These are phyloP conservation scores for Cladopsammia gracilis DNA, from an alignment of 64 coral and sea anemone genomes.

Conservation along the genomic window DNA sequence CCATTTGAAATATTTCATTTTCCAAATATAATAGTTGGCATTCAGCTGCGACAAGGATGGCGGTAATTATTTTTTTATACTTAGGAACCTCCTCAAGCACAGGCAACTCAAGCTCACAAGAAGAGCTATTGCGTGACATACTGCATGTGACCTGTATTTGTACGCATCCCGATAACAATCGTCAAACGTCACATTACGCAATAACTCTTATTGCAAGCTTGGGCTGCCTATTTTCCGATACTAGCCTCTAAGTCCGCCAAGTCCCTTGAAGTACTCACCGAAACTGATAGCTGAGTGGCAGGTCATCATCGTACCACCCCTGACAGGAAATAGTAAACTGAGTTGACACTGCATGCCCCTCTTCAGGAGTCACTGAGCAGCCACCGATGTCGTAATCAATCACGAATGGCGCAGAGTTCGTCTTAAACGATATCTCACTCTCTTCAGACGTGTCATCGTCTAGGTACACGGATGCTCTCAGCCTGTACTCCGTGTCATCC, in stretches of 20 bases:
- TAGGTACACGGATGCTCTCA: not conserved
- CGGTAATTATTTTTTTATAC: no score
- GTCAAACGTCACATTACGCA: no score
- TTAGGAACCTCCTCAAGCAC: no score
- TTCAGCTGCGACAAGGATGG: not conserved
- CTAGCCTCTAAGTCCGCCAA: not conserved
- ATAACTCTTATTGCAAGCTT: no score
- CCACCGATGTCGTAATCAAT: not conserved
- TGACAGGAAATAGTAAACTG: conserved; percentile 67
- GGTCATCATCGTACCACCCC: conserved; percentile 58
- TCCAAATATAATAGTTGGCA: not conserved
- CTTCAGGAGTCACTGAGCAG: conserved; percentile 14
- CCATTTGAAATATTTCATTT: not conserved
- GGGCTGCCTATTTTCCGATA: no score
- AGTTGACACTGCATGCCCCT: conserved; percentile 74
- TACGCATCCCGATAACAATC: no score
- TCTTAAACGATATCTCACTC: conserved; percentile 53
- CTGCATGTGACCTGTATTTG: no score
- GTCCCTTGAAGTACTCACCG: conserved; percentile 25
- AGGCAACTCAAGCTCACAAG: no score
- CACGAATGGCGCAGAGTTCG: conserved; percentile 70
- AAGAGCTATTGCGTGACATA: no score
- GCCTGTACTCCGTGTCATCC: conserved; percentile 15
- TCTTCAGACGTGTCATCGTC: conserved; percentile 29
- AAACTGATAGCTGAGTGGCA: conserved; percentile 81